These are phyloP conservation scores for Pipa parva DNA, from an alignment of 2,113 vertebrate genomes.

Conservation along the genomic window DNA sequence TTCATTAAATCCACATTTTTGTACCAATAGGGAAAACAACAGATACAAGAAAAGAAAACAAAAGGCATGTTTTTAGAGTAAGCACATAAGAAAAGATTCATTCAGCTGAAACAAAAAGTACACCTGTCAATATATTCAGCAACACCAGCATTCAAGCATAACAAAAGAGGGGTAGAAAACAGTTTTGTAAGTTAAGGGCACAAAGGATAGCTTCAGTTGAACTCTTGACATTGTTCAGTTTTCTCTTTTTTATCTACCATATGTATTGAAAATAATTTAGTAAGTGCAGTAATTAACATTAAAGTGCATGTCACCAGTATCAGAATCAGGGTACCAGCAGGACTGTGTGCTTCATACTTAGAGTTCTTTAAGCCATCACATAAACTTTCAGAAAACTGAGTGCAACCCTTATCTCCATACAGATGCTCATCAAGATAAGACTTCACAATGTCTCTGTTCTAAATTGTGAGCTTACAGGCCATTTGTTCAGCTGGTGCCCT, in stretches of 20 bases:
- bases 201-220: neutral
- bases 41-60: constrained; percentile 1
- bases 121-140: constrained; percentile 38
- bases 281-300: too few relatives aligned
- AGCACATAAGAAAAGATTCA: constrained; percentile 25
- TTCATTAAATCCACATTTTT: constrained; percentile 15
- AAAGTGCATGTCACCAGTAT: too few relatives aligned
- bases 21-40: constrained; percentile 4
- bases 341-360: too few relatives aligned
- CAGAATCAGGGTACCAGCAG: too few relatives aligned
- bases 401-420: too few relatives aligned
- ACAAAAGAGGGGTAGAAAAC: neutral
- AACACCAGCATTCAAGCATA: constrained; percentile 12
- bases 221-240: neutral
- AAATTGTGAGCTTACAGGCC: too few relatives aligned
- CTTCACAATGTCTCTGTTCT: too few relatives aligned
- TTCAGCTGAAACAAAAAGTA: constrained; percentile 21
- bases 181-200: neutral
- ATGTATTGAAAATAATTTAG: too few relatives aligned
- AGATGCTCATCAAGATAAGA: too few relatives aligned
- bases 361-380: too few relatives aligned
- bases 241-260: neutral
- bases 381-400: too few relatives aligned
- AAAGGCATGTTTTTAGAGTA: constrained; percentile 15
- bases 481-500: too few relatives aligned